Conservation (phyloP, 2,888 invertebrate genomes). For the Nomada flava region DNA sequence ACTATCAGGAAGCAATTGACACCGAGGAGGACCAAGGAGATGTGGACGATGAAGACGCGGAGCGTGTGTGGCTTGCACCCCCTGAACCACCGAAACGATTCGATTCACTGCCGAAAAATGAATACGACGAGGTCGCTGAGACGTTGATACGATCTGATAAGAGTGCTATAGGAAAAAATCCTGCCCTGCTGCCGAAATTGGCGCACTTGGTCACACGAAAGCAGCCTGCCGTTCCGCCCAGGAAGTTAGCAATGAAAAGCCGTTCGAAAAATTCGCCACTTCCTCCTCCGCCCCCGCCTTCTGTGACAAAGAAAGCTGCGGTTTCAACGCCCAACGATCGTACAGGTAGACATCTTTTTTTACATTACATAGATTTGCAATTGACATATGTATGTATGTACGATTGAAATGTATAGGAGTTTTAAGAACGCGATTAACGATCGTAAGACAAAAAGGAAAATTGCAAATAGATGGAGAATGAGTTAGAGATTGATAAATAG, state of each 20-base stretch:
- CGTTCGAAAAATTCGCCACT: not conserved
- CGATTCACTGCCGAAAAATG: conserved; percentile 87
- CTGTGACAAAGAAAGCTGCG: conserved; percentile 32
- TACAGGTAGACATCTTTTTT: conserved; percentile 21
- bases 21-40: conserved; percentile 84
- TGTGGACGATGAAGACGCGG: conserved; percentile 81
- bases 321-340: not conserved
- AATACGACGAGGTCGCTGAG: conserved; percentile 80
- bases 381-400: not conserved
- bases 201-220: conserved; percentile 78
- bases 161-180: conserved; percentile 70
- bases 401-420: too few relatives aligned
- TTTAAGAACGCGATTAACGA: too few relatives aligned
- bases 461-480: too few relatives aligned
- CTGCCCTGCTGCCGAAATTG: conserved; percentile 77
- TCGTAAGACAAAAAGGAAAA: not conserved
- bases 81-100: conserved; percentile 88
- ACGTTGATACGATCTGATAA: conserved; percentile 65
- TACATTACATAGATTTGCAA: not conserved
- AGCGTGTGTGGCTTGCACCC: conserved; percentile 83
- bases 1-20: conserved; percentile 84
- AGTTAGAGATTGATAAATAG: too few relatives aligned
- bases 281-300: not conserved
- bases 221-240: conserved; percentile 80
- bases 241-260: conserved; percentile 60